Base-by-base conservation (phyloP, 2,797 vertebrate species). In the Rhynchotus rufescens region DNA sequence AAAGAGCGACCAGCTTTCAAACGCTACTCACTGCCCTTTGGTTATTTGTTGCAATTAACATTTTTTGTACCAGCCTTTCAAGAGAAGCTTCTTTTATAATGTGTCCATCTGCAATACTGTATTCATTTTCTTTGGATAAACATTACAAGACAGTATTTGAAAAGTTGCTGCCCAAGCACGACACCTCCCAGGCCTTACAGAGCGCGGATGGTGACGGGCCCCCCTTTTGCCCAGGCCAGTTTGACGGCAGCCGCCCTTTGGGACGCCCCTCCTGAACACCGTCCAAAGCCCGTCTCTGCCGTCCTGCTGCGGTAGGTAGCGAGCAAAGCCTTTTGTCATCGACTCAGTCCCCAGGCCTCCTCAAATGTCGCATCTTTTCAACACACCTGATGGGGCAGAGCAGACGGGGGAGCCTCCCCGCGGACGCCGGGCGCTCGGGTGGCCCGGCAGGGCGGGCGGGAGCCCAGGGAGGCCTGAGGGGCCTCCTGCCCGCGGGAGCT, bases 181-280 rank as follows among this genome's bases (percentile, higher is more conserved):
- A 45, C 49, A 25, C 54, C 78, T 60, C 56, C 14, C n/a, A 7
- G 38, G 84, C 71, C 42, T 28, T 34, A 62, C 84, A 78, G 59
- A 95, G 95, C 89, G 84, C 75, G 95, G 96, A 60, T 97, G 96
- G 97, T 76, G 97, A 96, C 84, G 75, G 86, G 76, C 86, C 89
- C 94, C 94, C 82, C 84, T 73, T 71, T 71, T 54, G 86, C 86
- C 38, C 86, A 87, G 61, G 62, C 38, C 88, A 75, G 80, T 95
- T 65, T 83, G 73, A 67, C 61, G 21, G 51, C 83, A 16, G 28
- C 10, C 76, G 66, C 65, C 40, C 67, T 75, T 34, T 52, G 73
- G 93, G 91, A 61, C 23, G 2, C 14, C 78, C 22, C 72, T 88
- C 73, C 74, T 77, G 94, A 88, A 28, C 9, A 51, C 78, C 32